Conservation (phyloP, 2,113 vertebrate genomes). For the Phrynosoma blainvillii region DNA sequence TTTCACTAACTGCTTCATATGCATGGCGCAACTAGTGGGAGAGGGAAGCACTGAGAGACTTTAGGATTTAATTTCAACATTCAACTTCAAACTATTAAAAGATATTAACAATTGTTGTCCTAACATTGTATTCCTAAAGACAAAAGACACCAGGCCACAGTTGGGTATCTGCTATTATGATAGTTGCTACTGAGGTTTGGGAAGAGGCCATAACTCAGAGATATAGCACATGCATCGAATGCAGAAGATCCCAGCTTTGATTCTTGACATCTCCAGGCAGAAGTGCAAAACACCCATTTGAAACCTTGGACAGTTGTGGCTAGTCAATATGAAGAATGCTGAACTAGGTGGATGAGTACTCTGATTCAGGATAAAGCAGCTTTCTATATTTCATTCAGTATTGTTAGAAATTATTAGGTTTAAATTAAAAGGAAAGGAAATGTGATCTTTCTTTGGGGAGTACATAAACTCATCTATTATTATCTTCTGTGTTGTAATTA, state of each 20-base stretch:
- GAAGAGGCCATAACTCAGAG: neutral
- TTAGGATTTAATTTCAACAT: slow-evolving; percentile 28
- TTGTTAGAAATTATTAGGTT: accelerated
- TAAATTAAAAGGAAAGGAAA: neutral
- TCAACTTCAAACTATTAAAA: slow-evolving; percentile 29
- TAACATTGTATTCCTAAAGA: slow-evolving; percentile 25
- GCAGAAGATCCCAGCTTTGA: neutral
- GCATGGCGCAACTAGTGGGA: neutral
- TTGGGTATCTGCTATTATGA: slow-evolving; percentile 13
- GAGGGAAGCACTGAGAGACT: slow-evolving; percentile 8
- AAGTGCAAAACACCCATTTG: neutral
- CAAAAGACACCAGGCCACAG: neutral
- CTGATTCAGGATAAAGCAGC: neutral
- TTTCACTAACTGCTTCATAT: slow-evolving; percentile 12
- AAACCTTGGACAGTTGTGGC: neutral
- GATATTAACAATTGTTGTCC: slow-evolving; percentile 31
- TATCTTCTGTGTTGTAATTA: slow-evolving; percentile 12
- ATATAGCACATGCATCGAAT: neutral
- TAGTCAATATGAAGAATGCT: neutral
- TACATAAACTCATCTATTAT: slow-evolving; percentile 13
- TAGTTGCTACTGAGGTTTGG: neutral
- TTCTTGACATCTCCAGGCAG: neutral
- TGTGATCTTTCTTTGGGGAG: neutral
- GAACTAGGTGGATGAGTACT: neutral
- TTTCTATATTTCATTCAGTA: slow-evolving; percentile 1